Evolutionary conservation across 2,113 vertebrate species (phyloP).

Genomic region (Onychostoma macrolepis): DNA sequence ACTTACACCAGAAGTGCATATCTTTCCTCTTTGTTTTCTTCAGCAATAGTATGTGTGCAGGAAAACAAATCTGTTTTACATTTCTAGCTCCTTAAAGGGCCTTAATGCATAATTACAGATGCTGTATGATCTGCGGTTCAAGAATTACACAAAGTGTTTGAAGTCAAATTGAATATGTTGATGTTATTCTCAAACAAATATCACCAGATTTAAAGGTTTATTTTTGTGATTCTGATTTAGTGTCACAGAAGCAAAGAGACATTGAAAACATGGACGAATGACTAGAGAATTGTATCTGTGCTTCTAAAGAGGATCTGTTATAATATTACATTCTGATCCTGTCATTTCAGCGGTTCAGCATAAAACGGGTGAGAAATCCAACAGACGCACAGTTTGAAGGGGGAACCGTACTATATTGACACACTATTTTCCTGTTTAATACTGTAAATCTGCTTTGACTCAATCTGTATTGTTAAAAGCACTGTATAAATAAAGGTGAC

Average conservation of each 20-base stretch:
- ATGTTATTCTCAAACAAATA: background rate
- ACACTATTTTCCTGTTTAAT: too few species aligned
- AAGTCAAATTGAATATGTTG: background rate
- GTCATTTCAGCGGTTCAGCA: too few species aligned
- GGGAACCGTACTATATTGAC: too few species aligned
- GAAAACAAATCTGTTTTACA: background rate
- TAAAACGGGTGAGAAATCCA: background rate
- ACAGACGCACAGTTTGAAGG: background rate
- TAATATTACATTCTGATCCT: too few species aligned
- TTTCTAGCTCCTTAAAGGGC: background rate
- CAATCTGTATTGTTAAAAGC: too few species aligned
- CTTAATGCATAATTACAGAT: background rate
- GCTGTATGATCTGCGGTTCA: background rate
- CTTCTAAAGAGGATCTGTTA: background rate
- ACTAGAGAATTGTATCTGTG: background rate
- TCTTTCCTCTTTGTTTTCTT: background rate
- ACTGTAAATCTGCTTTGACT: too few species aligned
- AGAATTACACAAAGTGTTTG: background rate
- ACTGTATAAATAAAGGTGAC: too few species aligned
- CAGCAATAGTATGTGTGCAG: background rate
- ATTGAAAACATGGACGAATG: background rate
- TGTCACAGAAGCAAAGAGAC: background rate
- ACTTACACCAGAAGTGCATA: conserved; percentile 72
- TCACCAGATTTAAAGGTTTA: background rate
- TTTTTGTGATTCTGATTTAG: background rate